Conservation (phyloP, 2,888 invertebrate species). For the Drosophila nigritarsus region DNA sequence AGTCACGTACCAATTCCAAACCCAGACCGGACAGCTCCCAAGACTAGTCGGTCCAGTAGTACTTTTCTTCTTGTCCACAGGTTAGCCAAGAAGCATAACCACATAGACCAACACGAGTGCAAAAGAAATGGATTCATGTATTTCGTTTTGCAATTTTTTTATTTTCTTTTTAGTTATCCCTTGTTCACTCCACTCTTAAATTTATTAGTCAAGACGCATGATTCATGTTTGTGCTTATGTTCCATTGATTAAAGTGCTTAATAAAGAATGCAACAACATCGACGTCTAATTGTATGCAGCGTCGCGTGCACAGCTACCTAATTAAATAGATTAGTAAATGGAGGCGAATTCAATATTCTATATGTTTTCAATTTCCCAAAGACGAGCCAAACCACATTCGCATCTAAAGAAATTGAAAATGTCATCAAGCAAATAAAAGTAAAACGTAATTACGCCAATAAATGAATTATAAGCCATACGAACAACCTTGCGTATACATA, state of each 20-base stretch:
- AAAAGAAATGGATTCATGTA: slow-evolving; percentile 43
- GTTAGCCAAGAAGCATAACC: slow-evolving; percentile 59
- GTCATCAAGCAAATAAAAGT: slow-evolving; percentile 74
- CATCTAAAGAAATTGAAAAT: slow-evolving; percentile 65
- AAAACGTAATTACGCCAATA: slow-evolving; percentile 80
- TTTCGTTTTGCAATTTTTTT: slow-evolving; percentile 34
- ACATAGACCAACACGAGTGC: slow-evolving; percentile 47
- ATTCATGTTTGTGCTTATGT: slow-evolving; percentile 59
- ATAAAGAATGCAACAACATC: slow-evolving; percentile 66
- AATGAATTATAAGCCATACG: slow-evolving; percentile 78
- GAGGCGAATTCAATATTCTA: slow-evolving; percentile 68
- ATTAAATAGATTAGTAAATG: slow-evolving; percentile 47
- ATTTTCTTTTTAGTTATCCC: slow-evolving; percentile 29
- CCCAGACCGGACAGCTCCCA: slow-evolving; percentile 37
- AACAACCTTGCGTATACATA: slow-evolving; percentile 58
- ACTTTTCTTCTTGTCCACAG: slow-evolving; percentile 34
- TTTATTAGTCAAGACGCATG: slow-evolving; percentile 72
- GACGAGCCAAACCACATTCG: slow-evolving; percentile 23
- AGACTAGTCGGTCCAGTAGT: slow-evolving; percentile 32
- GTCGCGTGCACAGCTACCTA: slow-evolving; percentile 57
- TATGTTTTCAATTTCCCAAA: slow-evolving; percentile 75
- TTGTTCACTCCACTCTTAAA: slow-evolving; percentile 53
- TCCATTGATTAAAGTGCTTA: slow-evolving; percentile 69
- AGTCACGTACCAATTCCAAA: slow-evolving; percentile 67
- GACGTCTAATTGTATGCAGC: slow-evolving; percentile 60